Percentiles rank a stretch among this genome's conserved stretches.
Conservation (phyloP, 2,888 invertebrate species). For the Tenthredo amoena region DNA sequence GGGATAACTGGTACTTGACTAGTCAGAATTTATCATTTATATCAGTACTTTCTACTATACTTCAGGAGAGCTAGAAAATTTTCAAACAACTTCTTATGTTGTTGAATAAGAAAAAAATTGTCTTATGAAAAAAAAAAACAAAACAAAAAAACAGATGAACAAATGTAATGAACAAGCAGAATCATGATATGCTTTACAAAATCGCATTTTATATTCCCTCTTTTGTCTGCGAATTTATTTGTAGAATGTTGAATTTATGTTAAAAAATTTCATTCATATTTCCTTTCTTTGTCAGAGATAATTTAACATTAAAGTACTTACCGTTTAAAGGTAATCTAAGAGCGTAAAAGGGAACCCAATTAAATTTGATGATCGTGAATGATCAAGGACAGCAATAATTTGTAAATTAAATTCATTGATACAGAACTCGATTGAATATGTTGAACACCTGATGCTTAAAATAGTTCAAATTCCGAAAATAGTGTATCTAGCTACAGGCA, state of each 20-base stretch:
- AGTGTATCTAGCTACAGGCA: slow-evolving; percentile 11
- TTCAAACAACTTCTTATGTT: background rate
- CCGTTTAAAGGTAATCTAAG: background rate
- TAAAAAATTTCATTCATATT: background rate
- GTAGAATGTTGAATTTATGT: background rate
- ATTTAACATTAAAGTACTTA: background rate
- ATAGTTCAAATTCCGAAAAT: background rate
- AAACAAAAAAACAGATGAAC: background rate
- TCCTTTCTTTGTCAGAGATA: background rate
- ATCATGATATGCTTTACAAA: background rate
- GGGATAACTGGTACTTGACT: too few species aligned
- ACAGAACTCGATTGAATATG: background rate
- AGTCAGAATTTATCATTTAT: background rate
- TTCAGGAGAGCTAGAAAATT: background rate
- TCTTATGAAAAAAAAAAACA: background rate
- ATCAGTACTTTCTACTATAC: background rate
- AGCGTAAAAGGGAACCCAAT: background rate
- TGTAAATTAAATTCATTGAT: background rate
- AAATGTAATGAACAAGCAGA: background rate
- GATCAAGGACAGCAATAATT: background rate
- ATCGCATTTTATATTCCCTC: background rate
- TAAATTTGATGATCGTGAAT: background rate
- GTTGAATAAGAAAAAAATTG: background rate
- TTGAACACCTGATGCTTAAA: background rate
- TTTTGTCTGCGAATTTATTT: background rate